phyloP scores from a whole-genome alignment of 2,888 invertebrate genomes.

The Drosophila emarginata region DNA sequence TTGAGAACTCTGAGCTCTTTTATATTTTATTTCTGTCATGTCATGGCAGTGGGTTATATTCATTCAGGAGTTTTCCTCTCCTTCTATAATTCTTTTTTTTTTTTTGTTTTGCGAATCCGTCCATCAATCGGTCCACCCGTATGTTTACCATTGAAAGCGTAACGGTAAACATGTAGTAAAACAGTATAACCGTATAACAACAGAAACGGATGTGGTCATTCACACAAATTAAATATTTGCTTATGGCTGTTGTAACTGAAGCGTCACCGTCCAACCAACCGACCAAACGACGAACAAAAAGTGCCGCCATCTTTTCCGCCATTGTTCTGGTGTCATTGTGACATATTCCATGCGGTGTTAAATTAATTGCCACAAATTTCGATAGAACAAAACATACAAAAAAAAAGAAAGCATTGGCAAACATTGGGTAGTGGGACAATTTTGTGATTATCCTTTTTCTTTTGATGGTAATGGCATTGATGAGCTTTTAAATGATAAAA shows the following conservation, averaged over 20 bases:
- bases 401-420: background rate
- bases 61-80: background rate
- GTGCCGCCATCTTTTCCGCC: background rate
- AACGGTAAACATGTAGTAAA: constrained; percentile 47
- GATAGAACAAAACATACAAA: background rate
- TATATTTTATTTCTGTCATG: constrained; percentile 9
- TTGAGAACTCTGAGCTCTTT: constrained; percentile 4
- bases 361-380: constrained; percentile 53
- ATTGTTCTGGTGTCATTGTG: background rate
- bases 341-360: constrained; percentile 15
- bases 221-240: constrained; percentile 66
- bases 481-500: background rate
- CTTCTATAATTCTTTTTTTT: background rate
- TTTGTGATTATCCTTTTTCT: background rate
- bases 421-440: background rate
- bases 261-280: constrained; percentile 30
- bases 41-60: constrained; percentile 31
- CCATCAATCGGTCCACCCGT: constrained; percentile 12
- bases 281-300: background rate
- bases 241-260: constrained; percentile 38
- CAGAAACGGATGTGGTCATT: constrained; percentile 52
- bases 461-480: background rate
- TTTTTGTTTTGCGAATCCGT: constrained; percentile 16
- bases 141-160: constrained; percentile 31
- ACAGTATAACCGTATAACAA: constrained; percentile 19